Evolutionary conservation across 2,797 vertebrate species (phyloP), one percentile per base, ranked within the genome.

Genomic region (Psittacula echo): DNA sequence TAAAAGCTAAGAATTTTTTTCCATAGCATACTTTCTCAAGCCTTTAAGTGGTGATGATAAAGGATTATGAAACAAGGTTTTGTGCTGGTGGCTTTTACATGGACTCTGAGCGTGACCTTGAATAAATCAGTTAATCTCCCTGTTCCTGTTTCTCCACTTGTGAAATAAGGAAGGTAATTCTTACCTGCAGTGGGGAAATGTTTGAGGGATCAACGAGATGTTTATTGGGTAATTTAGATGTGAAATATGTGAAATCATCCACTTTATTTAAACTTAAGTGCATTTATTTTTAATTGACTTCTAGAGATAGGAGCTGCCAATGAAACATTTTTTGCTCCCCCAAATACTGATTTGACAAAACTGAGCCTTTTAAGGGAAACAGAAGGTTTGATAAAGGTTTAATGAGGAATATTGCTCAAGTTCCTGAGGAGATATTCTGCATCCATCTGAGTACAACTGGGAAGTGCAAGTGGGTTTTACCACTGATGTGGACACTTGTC

Each of bases 1-100:
- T 67, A 32, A 41, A 75, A 62, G 5, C 44, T 34, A 39, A 78
- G 32, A 70, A 75, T 86, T 91, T 90, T 95, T 95, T 94, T 66
- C 44, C 32, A 17, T 13, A 78, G 70, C 19, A 30, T 34, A n/a
- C 26, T 82, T 86, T 81, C 72, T 32, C 67, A n/a, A 76, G 74
- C 42, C 65, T 89, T 86, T 94, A 80, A 86, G 47, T 18, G 19
- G 51, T 34, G 58, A 86, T 61, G 71, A 79, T 39, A 90, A 91
- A 9, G 50, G 83, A 71, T 93, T 93, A 94, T 0, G 8, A 84
- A 76, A 88, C 13, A 54, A 92, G 80, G 79, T 44, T 83, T 86
- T 24, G n/a, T 0, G 1, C 56, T 56, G 10, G 5, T 60, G 51
- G 67, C 34, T 91, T 62, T 5, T 5, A 84, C 48, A 42, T 8